Evolutionary conservation across 2,888 invertebrate species (phyloP).

Genomic region (Tanytarsus gracilentus): DNA sequence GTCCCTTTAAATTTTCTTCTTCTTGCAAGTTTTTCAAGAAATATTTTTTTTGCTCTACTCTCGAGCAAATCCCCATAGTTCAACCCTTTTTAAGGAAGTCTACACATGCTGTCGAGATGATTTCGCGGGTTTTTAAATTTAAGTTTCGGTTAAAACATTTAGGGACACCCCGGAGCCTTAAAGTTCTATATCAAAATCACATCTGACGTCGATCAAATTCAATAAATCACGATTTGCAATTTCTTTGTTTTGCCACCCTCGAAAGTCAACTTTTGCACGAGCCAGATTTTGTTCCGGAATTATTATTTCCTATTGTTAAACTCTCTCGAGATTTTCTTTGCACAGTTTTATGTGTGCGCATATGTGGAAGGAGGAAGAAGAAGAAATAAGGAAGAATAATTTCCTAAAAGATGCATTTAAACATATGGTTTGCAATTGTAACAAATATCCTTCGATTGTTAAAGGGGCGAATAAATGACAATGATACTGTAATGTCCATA

Average conservation of each 20-base stretch:
- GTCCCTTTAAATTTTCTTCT: slow-evolving; percentile 20
- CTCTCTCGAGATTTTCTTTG: too few species aligned
- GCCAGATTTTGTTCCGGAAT: slow-evolving; percentile 4
- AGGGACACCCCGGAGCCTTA: neutral
- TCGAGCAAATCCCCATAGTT: neutral
- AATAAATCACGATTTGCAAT: slow-evolving; percentile 8
- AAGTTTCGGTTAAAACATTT: neutral
- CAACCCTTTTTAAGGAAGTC: slow-evolving; percentile 15
- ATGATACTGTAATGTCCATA: neutral
- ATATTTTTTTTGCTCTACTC: neutral
- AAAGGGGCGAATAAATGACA: neutral
- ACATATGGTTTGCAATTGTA: slow-evolving; percentile 2
- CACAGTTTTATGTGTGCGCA: too few species aligned
- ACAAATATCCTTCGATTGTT: too few species aligned
- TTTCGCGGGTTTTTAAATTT: slow-evolving; percentile 24
- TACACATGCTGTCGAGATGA: neutral
- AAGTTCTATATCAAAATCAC: neutral
- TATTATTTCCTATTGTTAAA: slow-evolving; percentile 6
- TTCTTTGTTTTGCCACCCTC: slow-evolving; percentile 7
- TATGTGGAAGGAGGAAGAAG: neutral
- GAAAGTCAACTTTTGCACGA: neutral
- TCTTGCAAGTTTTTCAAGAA: slow-evolving; percentile 10
- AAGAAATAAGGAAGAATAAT: neutral
- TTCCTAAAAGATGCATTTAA: neutral
- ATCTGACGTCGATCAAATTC: neutral